Percentiles rank a stretch among this genome's conserved stretches.
phyloP scores from a whole-genome alignment of 2,797 vertebrate species.

The Percopsis omiscomaycus region DNA sequence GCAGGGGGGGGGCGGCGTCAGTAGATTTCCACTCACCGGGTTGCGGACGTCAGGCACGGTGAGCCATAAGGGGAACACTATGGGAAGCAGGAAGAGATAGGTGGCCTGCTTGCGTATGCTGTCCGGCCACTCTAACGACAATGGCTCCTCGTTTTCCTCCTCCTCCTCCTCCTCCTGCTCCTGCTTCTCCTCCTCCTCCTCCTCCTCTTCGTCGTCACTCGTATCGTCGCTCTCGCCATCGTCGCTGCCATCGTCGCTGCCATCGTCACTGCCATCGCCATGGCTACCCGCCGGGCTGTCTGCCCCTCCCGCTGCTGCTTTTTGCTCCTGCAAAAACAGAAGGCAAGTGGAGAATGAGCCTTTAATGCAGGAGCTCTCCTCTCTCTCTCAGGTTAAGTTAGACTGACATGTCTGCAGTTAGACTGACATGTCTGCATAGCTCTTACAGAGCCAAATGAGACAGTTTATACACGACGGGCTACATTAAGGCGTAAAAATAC shows the following conservation, averaged over 20 bases:
- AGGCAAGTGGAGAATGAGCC: too few relatives aligned
- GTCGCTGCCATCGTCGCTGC: conserved; percentile 24
- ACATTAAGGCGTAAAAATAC: too few relatives aligned
- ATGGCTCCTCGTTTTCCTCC: conserved; percentile 83
- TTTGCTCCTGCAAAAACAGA: conserved; percentile 23
- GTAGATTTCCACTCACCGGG: conserved; percentile 73
- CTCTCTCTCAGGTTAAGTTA: too few relatives aligned
- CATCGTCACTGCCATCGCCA: conserved; percentile 26
- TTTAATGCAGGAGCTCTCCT: too few relatives aligned
- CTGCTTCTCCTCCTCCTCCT: conserved; percentile 19
- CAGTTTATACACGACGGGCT: too few relatives aligned
- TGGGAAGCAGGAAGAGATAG: conserved; percentile 89
- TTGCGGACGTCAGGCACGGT: conserved; percentile 93
- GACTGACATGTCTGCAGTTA: too few relatives aligned
- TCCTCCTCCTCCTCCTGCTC: conserved; percentile 63
- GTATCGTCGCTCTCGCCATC: conserved; percentile 6
- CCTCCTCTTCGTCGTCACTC: not conserved
- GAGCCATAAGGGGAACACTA: conserved; percentile 90
- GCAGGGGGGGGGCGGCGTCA: too few relatives aligned
- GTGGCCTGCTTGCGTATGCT: conserved; percentile 83
- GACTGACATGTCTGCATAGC: too few relatives aligned
- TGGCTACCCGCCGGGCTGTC: conserved; percentile 13
- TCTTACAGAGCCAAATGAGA: too few relatives aligned
- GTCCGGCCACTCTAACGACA: conserved; percentile 89
- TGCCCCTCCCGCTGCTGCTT: conserved; percentile 3